These are phyloP conservation scores for Isoperla grammatica DNA, from an alignment of 2,888 invertebrate species.

Conservation along the genomic window DNA sequence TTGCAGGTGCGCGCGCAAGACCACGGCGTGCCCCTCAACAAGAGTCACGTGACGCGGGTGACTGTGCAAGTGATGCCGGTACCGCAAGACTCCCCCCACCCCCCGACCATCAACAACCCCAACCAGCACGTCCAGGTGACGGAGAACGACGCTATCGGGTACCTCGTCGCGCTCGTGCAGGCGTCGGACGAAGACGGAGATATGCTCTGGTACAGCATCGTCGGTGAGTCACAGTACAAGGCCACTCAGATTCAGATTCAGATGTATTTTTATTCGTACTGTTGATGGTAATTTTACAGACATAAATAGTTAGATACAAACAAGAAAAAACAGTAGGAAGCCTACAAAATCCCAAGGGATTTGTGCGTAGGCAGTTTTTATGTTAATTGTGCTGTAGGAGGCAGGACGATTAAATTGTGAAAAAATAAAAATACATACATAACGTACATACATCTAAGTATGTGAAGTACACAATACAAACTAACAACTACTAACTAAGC, in stretches of 20 bases:
- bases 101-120: constrained; percentile 57
- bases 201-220: constrained; percentile 85
- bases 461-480: no score
- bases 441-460: no score
- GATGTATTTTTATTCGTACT: no score
- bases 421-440: no score
- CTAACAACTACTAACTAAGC: no score
- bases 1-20: constrained; percentile 74
- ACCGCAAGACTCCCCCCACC: constrained; percentile 53
- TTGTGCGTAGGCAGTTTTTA: no score
- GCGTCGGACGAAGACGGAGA: constrained; percentile 84
- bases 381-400: no score
- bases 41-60: constrained; percentile 69
- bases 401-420: no score
- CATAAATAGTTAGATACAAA: no score
- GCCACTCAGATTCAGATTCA: background rate
- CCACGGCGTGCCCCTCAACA: constrained; percentile 61
- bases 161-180: constrained; percentile 77
- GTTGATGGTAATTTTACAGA: no score
- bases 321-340: no score
- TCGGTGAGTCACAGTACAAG: constrained; percentile 53
- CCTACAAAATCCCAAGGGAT: no score
- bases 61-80: constrained; percentile 60
- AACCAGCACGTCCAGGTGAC: constrained; percentile 69
- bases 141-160: constrained; percentile 82